Evolutionary conservation across 2,113 vertebrate genomes (phyloP).

Genomic region (Australoheros scitulus): DNA sequence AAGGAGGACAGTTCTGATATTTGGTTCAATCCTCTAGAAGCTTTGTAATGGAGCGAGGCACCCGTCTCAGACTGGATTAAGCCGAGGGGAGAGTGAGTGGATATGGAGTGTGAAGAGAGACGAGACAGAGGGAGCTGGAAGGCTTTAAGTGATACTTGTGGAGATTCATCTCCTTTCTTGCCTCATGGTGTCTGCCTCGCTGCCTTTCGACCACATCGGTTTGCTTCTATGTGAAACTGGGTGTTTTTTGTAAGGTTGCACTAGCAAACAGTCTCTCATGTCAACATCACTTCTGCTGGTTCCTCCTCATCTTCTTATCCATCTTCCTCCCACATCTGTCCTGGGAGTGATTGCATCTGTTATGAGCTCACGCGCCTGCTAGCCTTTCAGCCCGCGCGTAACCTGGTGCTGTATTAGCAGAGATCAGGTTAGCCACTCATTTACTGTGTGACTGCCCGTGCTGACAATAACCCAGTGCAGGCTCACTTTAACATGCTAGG

Average conservation of each 20-base stretch:
- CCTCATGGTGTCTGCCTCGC: conserved; percentile 27
- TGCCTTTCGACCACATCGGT: neutral
- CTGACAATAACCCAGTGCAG: conserved; percentile 27
- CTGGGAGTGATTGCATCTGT: conserved; percentile 43
- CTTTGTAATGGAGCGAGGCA: conserved; percentile 24
- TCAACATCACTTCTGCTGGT: neutral
- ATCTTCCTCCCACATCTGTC: conserved; percentile 3
- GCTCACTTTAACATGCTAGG: conserved; percentile 9
- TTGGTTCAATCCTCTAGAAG: conserved; percentile 23
- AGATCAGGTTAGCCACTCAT: conserved; percentile 30
- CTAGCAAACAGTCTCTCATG: neutral
- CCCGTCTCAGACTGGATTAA: conserved; percentile 33
- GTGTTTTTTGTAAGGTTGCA: neutral
- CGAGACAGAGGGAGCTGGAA: neutral
- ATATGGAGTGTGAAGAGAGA: conserved; percentile 15
- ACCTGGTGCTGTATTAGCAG: conserved; percentile 17
- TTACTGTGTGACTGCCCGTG: conserved; percentile 37
- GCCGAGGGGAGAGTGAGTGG: neutral
- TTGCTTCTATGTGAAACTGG: neutral
- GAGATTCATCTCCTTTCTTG: conserved; percentile 21
- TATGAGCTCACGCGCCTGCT: neutral
- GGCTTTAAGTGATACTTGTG: conserved; percentile 11
- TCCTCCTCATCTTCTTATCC: neutral
- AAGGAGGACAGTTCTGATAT: conserved; percentile 29
- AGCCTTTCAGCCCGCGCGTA: conserved; percentile 3